Conservation (phyloP, 2,888 invertebrate genomes). For the Orthonychiurus folsomi region DNA sequence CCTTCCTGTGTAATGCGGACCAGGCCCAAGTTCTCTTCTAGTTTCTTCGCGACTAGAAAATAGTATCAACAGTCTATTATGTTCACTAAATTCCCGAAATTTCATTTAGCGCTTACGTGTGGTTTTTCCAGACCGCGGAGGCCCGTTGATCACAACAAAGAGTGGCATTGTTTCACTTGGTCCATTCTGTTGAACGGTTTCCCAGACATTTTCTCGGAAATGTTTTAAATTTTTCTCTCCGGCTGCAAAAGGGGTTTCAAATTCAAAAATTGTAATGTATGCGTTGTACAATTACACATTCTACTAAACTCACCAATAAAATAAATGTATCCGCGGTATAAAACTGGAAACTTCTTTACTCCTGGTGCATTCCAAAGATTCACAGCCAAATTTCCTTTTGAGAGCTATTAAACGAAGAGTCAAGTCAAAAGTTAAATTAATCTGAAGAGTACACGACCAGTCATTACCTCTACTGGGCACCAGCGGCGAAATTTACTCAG, state of each 20-base stretch:
- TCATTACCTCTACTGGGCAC: conserved; percentile 56
- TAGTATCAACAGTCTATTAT: conserved; percentile 1
- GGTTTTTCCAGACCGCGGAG: conserved; percentile 34
- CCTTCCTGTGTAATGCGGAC: conserved; percentile 23
- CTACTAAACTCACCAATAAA: conserved; percentile 22
- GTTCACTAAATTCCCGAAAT: too few relatives aligned
- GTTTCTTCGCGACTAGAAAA: conserved; percentile 19
- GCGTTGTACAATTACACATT: too few relatives aligned
- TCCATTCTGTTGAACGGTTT: conserved; percentile 16
- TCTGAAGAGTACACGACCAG: conserved; percentile 43
- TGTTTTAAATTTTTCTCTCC: conserved; percentile 28
- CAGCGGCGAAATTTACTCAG: conserved; percentile 55
- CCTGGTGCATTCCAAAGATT: conserved; percentile 34
- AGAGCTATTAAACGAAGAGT: conserved; percentile 17
- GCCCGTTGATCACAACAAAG: conserved; percentile 23
- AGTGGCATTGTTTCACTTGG: conserved; percentile 21
- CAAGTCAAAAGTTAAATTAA: neutral
- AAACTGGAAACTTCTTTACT: conserved; percentile 27
- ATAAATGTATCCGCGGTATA: conserved; percentile 31
- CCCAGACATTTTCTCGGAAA: conserved; percentile 22
- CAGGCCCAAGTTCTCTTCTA: conserved; percentile 27
- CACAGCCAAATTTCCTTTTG: conserved; percentile 29
- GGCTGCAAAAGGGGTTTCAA: conserved; percentile 16
- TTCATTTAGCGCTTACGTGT: conserved; percentile 17
- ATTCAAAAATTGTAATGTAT: too few relatives aligned